phyloP scores from a whole-genome alignment of 2,888 invertebrate species.

The Deroplatys truncata region DNA sequence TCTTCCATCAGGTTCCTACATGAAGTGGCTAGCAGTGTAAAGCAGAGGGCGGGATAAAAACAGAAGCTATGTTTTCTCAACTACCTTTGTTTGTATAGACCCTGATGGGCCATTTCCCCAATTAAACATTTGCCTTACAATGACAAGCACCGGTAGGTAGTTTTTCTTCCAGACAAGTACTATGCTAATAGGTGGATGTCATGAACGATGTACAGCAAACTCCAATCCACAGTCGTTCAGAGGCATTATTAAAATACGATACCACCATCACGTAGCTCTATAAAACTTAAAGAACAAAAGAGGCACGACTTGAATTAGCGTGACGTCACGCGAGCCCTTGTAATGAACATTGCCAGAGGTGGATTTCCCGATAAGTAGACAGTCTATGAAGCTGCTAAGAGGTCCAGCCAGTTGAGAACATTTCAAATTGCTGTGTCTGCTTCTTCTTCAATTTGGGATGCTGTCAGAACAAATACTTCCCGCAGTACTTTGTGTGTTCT shows the following conservation, averaged over 20 bases:
- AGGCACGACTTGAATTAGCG: slow-evolving; percentile 5
- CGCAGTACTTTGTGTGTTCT: background rate
- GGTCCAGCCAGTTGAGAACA: background rate
- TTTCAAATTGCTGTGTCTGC: background rate
- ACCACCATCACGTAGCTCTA: slow-evolving; percentile 3
- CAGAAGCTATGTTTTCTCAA: background rate
- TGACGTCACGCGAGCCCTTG: slow-evolving; percentile 13
- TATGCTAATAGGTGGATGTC: slow-evolving; percentile 5
- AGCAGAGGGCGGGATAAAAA: background rate
- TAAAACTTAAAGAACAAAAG: slow-evolving; percentile 18
- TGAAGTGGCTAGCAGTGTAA: background rate
- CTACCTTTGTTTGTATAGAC: background rate
- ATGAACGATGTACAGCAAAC: slow-evolving; percentile 6
- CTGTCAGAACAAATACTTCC: background rate
- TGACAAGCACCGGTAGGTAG: background rate
- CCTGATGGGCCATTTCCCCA: slow-evolving; percentile 8
- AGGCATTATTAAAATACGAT: background rate
- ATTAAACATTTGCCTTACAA: slow-evolving; percentile 12
- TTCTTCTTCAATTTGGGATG: background rate
- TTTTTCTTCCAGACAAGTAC: background rate
- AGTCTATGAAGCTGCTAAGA: background rate
- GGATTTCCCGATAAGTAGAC: background rate
- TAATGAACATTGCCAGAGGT: background rate
- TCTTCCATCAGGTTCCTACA: slow-evolving; percentile 13
- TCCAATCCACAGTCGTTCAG: background rate